Conservation (phyloP, 2,113 vertebrate species). For the Xyliphius kryptos region DNA sequence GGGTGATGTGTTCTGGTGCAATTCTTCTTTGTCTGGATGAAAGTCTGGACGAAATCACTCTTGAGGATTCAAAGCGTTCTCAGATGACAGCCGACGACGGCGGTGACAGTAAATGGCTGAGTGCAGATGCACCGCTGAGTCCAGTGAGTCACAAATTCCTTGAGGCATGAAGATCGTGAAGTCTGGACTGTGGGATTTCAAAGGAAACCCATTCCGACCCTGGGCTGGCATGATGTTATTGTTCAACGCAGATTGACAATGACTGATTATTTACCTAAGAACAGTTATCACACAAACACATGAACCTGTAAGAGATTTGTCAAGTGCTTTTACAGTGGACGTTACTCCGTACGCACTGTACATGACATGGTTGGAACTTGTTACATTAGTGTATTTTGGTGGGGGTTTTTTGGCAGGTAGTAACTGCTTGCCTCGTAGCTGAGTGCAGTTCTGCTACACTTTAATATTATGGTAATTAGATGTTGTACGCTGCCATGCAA, state of each 20-base stretch:
- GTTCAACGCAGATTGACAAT: background rate
- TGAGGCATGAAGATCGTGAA: constrained; percentile 8
- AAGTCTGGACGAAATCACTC: constrained; percentile 23
- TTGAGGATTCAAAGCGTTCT: constrained; percentile 34
- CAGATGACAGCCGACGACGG: constrained; percentile 36
- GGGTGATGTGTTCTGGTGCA: constrained; percentile 10
- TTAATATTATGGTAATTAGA: too few species aligned
- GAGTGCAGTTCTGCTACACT: too few species aligned
- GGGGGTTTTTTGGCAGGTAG: too few species aligned
- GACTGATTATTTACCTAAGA: background rate
- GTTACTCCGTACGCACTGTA: too few species aligned
- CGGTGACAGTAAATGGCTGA: constrained; percentile 34
- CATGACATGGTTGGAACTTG: too few species aligned
- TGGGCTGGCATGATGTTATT: background rate
- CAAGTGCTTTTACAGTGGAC: too few species aligned
- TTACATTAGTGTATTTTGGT: too few species aligned
- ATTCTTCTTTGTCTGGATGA: background rate
- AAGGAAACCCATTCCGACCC: background rate
- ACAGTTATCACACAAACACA: background rate
- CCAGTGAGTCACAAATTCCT: constrained; percentile 18
- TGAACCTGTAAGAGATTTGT: too few species aligned
- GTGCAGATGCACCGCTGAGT: constrained; percentile 33
- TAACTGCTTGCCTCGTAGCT: too few species aligned
- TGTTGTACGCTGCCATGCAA: too few species aligned
- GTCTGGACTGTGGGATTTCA: background rate